Evolutionary conservation across 2,113 vertebrate genomes (phyloP).

Genomic region (Colinus virginianus): DNA sequence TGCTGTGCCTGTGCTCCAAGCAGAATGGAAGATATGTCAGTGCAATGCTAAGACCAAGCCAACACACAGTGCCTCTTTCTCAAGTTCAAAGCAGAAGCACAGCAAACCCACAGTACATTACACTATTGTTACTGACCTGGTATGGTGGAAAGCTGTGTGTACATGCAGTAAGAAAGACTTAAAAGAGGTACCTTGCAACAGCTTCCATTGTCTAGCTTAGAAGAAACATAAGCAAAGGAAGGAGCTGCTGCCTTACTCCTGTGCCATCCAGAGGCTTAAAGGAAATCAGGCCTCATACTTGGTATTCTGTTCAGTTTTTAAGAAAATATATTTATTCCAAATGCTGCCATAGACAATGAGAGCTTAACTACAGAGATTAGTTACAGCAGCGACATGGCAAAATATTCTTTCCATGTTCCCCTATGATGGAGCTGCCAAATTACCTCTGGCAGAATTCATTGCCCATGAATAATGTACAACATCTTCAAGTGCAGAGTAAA

Average conservation of each 20-base stretch:
- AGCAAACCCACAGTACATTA: not conserved
- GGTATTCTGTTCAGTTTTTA: not conserved
- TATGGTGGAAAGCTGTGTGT: not conserved
- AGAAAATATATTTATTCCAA: not conserved
- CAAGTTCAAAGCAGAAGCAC: not conserved
- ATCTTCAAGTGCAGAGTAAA: not conserved
- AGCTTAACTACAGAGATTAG: not conserved
- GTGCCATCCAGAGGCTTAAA: not conserved
- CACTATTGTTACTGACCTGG: not conserved
- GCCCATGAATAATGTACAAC: not conserved
- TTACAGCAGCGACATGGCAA: not conserved
- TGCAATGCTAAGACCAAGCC: not conserved
- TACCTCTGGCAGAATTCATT: not conserved
- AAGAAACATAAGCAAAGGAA: not conserved
- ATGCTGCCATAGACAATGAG: not conserved
- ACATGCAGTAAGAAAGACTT: not conserved
- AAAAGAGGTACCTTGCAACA: not conserved
- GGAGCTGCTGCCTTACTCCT: not conserved
- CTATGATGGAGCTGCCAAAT: not conserved
- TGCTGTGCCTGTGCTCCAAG: not conserved
- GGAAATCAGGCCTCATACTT: not conserved
- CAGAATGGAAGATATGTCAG: not conserved
- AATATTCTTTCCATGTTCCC: not conserved
- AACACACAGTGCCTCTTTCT: not conserved
- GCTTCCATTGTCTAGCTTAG: not conserved